Conservation (phyloP, 2,888 invertebrate genomes). For the Leptinotarsa rubiginosa region DNA sequence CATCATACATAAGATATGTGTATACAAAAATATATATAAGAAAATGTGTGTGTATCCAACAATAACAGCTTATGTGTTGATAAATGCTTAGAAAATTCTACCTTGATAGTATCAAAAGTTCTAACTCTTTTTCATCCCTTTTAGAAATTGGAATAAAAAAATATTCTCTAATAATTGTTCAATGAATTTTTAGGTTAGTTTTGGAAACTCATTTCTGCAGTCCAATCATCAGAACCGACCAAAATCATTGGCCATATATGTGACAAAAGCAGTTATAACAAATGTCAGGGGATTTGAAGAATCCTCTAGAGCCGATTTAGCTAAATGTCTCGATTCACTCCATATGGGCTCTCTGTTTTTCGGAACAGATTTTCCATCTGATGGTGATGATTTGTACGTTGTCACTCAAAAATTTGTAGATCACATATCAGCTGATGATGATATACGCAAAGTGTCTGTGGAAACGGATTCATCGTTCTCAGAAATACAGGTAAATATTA, state of each 20-base stretch:
- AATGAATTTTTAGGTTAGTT: slow-evolving; percentile 72
- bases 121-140: background rate
- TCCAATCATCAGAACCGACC: slow-evolving; percentile 89
- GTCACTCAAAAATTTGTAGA: slow-evolving; percentile 85
- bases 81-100: too few relatives aligned
- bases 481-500: background rate
- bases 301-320: slow-evolving; percentile 82
- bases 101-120: too few relatives aligned
- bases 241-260: slow-evolving; percentile 85
- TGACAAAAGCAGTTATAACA: slow-evolving; percentile 80
- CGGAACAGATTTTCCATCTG: slow-evolving; percentile 82
- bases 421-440: slow-evolving; percentile 71
- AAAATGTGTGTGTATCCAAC: too few relatives aligned
- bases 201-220: slow-evolving; percentile 82
- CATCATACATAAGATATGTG: too few relatives aligned
- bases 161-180: too few relatives aligned
- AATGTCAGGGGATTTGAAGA: slow-evolving; percentile 75
- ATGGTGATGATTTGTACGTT: slow-evolving; percentile 77
- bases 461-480: background rate
- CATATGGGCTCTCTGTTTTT: slow-evolving; percentile 81
- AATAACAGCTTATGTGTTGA: too few relatives aligned
- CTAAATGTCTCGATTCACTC: slow-evolving; percentile 82
- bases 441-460: slow-evolving; percentile 59
- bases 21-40: too few relatives aligned
- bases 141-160: too few relatives aligned